These are phyloP conservation scores for Hydrophis major DNA, from an alignment of 2,797 vertebrate species.

Conservation along the genomic window DNA sequence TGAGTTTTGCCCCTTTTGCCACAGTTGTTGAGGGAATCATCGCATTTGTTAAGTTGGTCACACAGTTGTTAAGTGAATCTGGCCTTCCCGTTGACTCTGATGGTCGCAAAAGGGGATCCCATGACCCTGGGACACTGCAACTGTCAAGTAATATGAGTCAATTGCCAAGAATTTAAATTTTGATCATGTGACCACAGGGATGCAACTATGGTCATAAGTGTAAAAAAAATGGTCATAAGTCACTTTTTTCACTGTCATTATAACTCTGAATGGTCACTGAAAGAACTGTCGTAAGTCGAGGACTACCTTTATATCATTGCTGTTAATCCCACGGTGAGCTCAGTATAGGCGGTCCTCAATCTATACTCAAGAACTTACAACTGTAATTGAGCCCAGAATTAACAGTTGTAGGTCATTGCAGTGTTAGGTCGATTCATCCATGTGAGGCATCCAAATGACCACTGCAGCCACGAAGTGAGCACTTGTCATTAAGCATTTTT, in stretches of 20 bases:
- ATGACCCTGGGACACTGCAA: neutral
- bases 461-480: neutral
- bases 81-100: neutral
- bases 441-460: neutral
- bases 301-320: neutral
- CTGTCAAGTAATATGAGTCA: neutral
- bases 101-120: neutral
- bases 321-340: neutral
- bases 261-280: neutral
- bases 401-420: neutral
- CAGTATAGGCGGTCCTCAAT: neutral
- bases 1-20: neutral
- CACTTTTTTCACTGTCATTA: neutral
- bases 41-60: neutral
- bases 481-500: neutral
- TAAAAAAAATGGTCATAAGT: neutral
- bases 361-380: too few relatives aligned
- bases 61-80: neutral
- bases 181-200: neutral
- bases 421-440: neutral
- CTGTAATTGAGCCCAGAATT: neutral
- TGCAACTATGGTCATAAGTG: neutral
- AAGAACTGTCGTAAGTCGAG: neutral
- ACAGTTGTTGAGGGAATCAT: neutral
- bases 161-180: neutral